Evolutionary conservation across 2,888 invertebrate species (phyloP), one percentile per base, ranked within the genome.

Genomic region (Pyrrhia umbra): DNA sequence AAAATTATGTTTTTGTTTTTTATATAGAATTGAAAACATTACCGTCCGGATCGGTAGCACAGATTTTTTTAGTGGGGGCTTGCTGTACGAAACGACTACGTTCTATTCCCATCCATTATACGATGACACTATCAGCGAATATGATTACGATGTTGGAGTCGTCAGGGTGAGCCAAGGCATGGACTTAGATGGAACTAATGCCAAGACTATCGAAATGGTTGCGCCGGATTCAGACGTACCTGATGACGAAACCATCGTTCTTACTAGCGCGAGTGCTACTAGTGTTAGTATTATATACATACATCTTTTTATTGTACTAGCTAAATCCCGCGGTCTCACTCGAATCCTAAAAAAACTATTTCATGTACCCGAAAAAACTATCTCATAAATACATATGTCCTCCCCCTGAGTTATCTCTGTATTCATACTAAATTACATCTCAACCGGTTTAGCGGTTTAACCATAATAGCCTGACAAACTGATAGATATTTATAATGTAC

Each of bases 41-140:
- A n/a, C n/a, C n/a, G n/a, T n/a, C n/a, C 88, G 95, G 52, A 90
- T 91, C 20, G 95, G 95, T 1, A 95, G 94, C 55, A 83, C 90
- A 0, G 47, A 85, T 6, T 70, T 89, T 0, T 73, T 88, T 6
- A 77, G 72, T 6, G 95, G 95, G 1, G 95, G 96, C 0, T 79
- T 62, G 1, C 51, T 87, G 57, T 95, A 95, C 61, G 79, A 82
- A 1, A 86, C 95, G 0, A 81, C 79, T 0, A 43, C 52, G 0
- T 83, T 91, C n/a, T 69, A 58, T 0, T 75, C 72, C 0, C 95
- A 96, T 69, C 91, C 93, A 0, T 49, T 72, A 0, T 96, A 93
- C 79, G 89, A 95, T 66, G 20, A 69, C 0, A n/a, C 13, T 0
- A 89, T 86, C 0, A 83, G 83, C 9, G 95, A n/a, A 0, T 83